Evolutionary conservation across 2,113 vertebrate species (phyloP).

Genomic region (Gnathonemus longibarbis): DNA sequence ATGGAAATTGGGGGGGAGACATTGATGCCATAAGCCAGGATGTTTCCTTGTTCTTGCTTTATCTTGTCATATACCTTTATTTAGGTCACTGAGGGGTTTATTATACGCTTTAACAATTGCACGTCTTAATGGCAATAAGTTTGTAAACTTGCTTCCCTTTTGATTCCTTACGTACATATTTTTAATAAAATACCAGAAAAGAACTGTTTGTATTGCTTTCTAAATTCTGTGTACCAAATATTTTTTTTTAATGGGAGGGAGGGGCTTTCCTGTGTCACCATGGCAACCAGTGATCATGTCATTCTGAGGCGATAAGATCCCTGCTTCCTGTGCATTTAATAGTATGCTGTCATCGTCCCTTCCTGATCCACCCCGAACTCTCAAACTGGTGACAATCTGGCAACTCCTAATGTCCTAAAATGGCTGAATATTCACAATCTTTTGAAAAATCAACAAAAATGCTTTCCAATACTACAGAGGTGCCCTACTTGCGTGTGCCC

Average conservation of each 20-base stretch:
- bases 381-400: background rate
- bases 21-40: background rate
- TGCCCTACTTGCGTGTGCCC: background rate
- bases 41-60: background rate
- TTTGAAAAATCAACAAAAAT: background rate
- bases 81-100: conserved; percentile 24
- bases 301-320: background rate
- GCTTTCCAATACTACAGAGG: background rate
- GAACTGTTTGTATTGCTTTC: conserved; percentile 12
- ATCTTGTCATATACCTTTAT: conserved; percentile 14
- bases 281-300: background rate
- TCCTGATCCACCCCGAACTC: background rate
- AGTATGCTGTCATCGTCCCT: conserved; percentile 15
- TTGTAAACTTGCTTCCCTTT: background rate
- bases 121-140: background rate
- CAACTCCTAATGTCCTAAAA: too few relatives aligned
- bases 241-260: background rate
- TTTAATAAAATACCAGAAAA: conserved; percentile 62
- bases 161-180: conserved; percentile 24
- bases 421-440: too few relatives aligned
- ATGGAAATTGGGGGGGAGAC: background rate
- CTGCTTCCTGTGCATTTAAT: conserved; percentile 21
- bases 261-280: background rate
- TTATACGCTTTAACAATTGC: background rate
- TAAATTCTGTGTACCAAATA: background rate